Conservation (phyloP, 2,888 invertebrate genomes). For the Balanococcus diminutus region DNA sequence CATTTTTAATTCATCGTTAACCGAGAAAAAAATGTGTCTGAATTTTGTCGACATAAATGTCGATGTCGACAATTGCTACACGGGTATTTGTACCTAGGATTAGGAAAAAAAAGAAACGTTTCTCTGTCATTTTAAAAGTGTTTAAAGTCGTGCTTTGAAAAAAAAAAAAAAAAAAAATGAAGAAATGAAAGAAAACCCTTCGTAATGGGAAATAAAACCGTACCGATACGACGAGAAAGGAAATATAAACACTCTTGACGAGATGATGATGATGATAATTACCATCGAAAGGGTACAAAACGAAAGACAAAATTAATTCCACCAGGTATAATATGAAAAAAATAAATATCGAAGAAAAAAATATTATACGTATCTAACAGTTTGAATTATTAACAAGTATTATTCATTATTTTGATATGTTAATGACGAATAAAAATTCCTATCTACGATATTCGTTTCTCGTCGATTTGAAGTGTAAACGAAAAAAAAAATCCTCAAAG, state of each 20-base stretch:
- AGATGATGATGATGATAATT: neutral
- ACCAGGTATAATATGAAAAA: neutral
- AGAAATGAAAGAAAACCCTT: too few species aligned
- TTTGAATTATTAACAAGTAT: conserved; percentile 17
- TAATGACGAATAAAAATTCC: conserved; percentile 14
- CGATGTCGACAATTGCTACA: too few species aligned
- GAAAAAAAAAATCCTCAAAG: neutral
- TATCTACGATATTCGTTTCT: neutral
- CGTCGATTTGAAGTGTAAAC: neutral
- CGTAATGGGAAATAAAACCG: neutral
- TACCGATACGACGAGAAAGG: neutral
- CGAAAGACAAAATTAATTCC: neutral
- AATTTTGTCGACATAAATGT: too few species aligned
- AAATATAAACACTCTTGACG: neutral
- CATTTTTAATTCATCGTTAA: too few species aligned
- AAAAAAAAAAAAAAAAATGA: too few species aligned
- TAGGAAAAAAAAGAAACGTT: too few species aligned
- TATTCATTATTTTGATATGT: conserved; percentile 17
- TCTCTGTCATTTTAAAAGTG: too few species aligned
- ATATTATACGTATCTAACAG: neutral
- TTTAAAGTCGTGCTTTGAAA: neutral
- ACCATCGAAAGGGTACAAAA: neutral
- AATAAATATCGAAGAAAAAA: neutral
- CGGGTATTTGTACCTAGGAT: too few species aligned
- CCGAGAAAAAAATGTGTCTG: too few species aligned